Conservation (phyloP, 2,113 vertebrate genomes). For the Meriones unguiculatus region DNA sequence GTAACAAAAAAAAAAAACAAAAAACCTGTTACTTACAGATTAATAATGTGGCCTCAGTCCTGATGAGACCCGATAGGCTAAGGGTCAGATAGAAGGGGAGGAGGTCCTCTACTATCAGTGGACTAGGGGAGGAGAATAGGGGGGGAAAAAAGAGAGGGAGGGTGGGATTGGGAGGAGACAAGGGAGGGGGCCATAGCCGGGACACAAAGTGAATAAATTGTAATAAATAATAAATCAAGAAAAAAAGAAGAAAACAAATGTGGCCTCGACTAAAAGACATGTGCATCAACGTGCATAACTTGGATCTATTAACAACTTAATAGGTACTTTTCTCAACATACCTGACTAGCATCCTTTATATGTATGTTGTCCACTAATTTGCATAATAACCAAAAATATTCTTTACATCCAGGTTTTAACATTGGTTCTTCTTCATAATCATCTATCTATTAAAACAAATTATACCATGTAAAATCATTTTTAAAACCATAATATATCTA, state of each 20-base stretch:
- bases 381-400: constrained; percentile 99
- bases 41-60: neutral
- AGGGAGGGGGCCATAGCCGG: too few species aligned
- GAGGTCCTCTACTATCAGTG: too few species aligned
- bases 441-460: constrained; percentile 91
- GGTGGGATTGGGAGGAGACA: too few species aligned
- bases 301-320: neutral
- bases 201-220: too few species aligned
- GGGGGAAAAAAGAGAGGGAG: too few species aligned
- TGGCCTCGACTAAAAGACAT: neutral
- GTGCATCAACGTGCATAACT: neutral
- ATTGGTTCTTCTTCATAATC: constrained; percentile 98
- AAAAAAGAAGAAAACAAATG: neutral
- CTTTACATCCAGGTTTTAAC: constrained; percentile 96
- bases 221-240: too few species aligned
- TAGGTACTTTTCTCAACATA: constrained; percentile 81
- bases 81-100: too few species aligned
- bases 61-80: too few species aligned
- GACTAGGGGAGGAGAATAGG: too few species aligned
- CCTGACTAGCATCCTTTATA: constrained; percentile 98
- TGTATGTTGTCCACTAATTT: constrained; percentile 99
- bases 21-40: neutral
- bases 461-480: constrained; percentile 57
- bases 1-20: neutral
- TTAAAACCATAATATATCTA: constrained; percentile 30